Evolutionary conservation across 2,888 invertebrate genomes (phyloP).

Genomic region (Brachypterus glaber): DNA sequence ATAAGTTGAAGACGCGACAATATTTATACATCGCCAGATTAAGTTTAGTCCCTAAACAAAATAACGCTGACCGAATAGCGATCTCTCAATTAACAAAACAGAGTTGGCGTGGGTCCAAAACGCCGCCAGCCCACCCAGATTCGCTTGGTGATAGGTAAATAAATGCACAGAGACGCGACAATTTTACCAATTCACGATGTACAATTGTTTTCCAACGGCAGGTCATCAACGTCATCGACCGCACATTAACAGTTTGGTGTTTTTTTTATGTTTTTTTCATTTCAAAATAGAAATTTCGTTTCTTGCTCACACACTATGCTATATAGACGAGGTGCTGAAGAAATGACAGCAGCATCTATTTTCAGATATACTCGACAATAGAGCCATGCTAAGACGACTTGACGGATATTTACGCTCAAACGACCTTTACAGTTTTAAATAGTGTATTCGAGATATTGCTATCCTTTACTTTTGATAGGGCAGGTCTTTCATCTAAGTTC

Average conservation of each 20-base stretch:
- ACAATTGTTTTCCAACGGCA: slow-evolving; percentile 32
- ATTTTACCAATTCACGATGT: slow-evolving; percentile 36
- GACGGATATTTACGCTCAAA: too few relatives aligned
- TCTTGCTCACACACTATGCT: too few relatives aligned
- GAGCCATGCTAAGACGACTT: too few relatives aligned
- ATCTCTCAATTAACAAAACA: slow-evolving; percentile 38
- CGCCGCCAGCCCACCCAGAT: slow-evolving; percentile 31
- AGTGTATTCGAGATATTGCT: too few relatives aligned
- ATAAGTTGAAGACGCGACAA: slow-evolving; percentile 37
- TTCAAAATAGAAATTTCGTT: slow-evolving; percentile 30
- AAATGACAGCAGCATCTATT: too few relatives aligned
- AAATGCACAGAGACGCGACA: slow-evolving; percentile 35
- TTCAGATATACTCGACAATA: too few relatives aligned
- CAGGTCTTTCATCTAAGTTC: too few relatives aligned
- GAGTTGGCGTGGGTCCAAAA: slow-evolving; percentile 23
- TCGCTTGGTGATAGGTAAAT: slow-evolving; percentile 33
- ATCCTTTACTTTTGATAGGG: too few relatives aligned
- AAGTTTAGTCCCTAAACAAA: slow-evolving; percentile 33
- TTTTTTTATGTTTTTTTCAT: slow-evolving; percentile 23
- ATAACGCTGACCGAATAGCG: slow-evolving; percentile 36
- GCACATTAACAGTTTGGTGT: slow-evolving; percentile 32
- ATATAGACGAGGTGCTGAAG: slow-evolving; percentile 29
- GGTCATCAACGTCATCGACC: slow-evolving; percentile 36
- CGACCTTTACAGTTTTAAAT: too few relatives aligned
- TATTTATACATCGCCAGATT: slow-evolving; percentile 37